Conservation (phyloP, 2,888 invertebrate species). For the Nesidiocoris tenuis region DNA sequence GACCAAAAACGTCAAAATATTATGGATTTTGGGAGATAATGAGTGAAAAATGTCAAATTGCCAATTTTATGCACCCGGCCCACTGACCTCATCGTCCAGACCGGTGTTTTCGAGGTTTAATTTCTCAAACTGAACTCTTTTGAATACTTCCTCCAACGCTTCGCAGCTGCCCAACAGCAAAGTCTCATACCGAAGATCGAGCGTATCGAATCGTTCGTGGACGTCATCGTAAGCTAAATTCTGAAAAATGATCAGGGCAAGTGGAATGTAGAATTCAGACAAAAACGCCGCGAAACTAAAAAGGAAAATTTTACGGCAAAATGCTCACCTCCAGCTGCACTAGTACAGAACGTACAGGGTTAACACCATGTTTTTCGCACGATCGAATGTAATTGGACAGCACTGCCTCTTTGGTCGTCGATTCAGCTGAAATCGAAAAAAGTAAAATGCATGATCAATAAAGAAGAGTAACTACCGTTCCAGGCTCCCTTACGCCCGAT, state of each 20-base stretch:
- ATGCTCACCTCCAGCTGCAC: conserved; percentile 66
- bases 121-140: conserved; percentile 70
- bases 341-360: conserved; percentile 68
- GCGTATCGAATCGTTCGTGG: conserved; percentile 60
- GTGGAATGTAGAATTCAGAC: background rate
- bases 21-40: no score
- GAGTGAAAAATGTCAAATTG: no score
- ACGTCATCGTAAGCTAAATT: conserved; percentile 55
- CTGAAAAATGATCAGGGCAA: conserved; percentile 53
- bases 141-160: conserved; percentile 79
- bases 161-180: conserved; percentile 71
- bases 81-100: conserved; percentile 71
- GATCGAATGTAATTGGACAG: conserved; percentile 70
- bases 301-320: background rate
- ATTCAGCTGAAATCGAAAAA: conserved; percentile 60
- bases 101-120: conserved; percentile 68
- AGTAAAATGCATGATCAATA: no score
- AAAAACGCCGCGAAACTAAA: background rate
- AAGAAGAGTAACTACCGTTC: no score
- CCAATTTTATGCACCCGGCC: no score
- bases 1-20: no score
- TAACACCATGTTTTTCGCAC: conserved; percentile 69
- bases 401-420: conserved; percentile 68
- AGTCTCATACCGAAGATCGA: conserved; percentile 62
- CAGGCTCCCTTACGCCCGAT: no score